Evolutionary conservation across 2,113 vertebrate genomes (phyloP), one percentile per base, ranked within the genome.

Genomic region (Chaetorhynchus papuensis): DNA sequence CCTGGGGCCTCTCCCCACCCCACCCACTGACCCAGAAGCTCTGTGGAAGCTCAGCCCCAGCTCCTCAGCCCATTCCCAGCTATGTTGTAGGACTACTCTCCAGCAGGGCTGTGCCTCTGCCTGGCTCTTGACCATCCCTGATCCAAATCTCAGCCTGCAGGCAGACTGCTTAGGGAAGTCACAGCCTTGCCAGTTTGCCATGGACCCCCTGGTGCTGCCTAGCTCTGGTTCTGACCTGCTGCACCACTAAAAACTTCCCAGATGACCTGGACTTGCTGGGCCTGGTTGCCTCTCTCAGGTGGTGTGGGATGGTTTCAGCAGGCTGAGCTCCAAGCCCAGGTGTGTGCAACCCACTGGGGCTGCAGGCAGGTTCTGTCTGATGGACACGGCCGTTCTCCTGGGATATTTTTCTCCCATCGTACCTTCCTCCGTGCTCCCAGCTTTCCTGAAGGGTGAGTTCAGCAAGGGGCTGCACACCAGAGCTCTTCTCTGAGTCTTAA

Each of bases 401-500:
- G 33, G 54, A 3, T 39, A 5, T 53, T 69, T 45, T 53, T 23
- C 28, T 28, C 28, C 54, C 70, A 60, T 9, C 54, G 7, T 94
- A 98, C 98, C 97, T 97, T 95, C 65, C 24, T 33, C 28, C 1
- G 9, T 39, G 52, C 49, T 94, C 26, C 74, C 45, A 30, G 64
- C 57, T 75, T 96, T 97, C 57, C 90, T 37, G 54, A 95, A 80
- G 41, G 88, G 41, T 4, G 87, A 72, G 64, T 57, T 96, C 57
- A 94, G 70, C 82, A 97, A 78, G 50, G 96, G 97, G 74, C 96
- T 94, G 64, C 97, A 96, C 63, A 97, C 93, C 68, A 98, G 90
- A 56, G 94, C 97, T 95, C 94, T 97, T 92, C 99, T 98, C 68
- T 98, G 98, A 68, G 98, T 98, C 94, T 98, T 99, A 39, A 99